These are phyloP conservation scores for Albula goreensis DNA, from an alignment of 2,113 vertebrate genomes.

Conservation along the genomic window DNA sequence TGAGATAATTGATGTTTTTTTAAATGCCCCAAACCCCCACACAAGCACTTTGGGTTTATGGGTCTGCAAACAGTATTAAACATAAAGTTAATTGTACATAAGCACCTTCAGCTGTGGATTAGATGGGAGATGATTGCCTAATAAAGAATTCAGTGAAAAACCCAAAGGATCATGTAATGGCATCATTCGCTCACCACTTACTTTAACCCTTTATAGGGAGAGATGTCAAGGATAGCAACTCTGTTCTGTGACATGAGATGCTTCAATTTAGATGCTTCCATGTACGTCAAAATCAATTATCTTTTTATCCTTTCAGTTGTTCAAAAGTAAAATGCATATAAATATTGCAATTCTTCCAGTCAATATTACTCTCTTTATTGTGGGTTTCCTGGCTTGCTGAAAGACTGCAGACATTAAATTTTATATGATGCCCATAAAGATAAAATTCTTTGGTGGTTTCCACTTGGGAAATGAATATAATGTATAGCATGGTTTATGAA, in stretches of 20 bases:
- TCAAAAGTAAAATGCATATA: not conserved
- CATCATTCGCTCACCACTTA: slow-evolving; percentile 20
- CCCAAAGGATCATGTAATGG: slow-evolving; percentile 25
- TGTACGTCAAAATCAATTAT: not conserved
- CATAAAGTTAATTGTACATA: slow-evolving; percentile 62
- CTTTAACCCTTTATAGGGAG: slow-evolving; percentile 7
- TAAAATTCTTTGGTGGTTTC: too few species aligned
- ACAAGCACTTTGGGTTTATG: slow-evolving; percentile 58
- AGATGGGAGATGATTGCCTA: slow-evolving; percentile 38
- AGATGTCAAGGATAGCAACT: not conserved
- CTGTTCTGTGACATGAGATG: not conserved
- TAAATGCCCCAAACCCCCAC: slow-evolving; percentile 26
- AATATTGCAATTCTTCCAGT: not conserved
- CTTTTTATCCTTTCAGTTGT: too few species aligned
- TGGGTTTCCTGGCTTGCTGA: too few species aligned
- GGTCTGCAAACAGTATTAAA: slow-evolving; percentile 58
- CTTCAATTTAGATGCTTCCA: not conserved
- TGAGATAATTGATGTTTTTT: slow-evolving; percentile 58
- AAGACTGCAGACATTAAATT: too few species aligned
- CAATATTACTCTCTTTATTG: too few species aligned
- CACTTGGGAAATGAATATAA: too few species aligned
- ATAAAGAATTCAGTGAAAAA: slow-evolving; percentile 47
- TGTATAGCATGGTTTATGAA: too few species aligned
- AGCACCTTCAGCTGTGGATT: slow-evolving; percentile 64
- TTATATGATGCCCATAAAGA: too few species aligned